Conservation (phyloP, 2,797 vertebrate species). For the Gobio occitaniae region DNA sequence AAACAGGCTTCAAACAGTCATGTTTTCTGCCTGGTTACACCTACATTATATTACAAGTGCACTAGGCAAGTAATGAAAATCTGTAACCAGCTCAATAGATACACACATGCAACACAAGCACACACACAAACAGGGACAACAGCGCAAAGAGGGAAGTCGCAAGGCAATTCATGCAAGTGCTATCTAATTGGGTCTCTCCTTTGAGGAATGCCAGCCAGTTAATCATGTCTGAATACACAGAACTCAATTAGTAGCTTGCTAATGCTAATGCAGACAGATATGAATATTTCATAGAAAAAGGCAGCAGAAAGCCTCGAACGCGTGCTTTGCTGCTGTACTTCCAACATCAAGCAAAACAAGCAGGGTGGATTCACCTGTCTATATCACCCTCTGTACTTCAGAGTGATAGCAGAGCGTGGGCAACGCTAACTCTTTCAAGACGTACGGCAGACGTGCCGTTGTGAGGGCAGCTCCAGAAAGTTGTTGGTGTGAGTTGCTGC, state of each 20-base stretch:
- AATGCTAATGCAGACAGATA: constrained; percentile 78
- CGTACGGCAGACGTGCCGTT: constrained; percentile 50
- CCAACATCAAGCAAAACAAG: constrained; percentile 61
- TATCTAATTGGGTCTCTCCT: constrained; percentile 81
- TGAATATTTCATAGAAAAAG: constrained; percentile 80
- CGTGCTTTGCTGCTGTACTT: constrained; percentile 48
- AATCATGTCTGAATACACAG: constrained; percentile 82
- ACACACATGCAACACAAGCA: constrained; percentile 12
- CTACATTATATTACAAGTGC: neutral
- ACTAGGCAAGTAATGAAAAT: constrained; percentile 10
- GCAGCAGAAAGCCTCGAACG: constrained; percentile 68
- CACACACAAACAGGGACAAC: constrained; percentile 67
- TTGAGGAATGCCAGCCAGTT: constrained; percentile 82
- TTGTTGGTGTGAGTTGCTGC: constrained; percentile 56
- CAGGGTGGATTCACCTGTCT: constrained; percentile 67
- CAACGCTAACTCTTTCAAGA: constrained; percentile 48
- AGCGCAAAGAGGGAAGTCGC: constrained; percentile 71
- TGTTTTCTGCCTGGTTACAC: constrained; percentile 14
- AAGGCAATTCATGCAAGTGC: constrained; percentile 77
- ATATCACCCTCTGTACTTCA: constrained; percentile 30
- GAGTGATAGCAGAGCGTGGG: constrained; percentile 17
- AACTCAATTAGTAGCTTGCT: constrained; percentile 80
- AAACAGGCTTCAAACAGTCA: constrained; percentile 6
- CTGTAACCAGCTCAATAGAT: neutral
- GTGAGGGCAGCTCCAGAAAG: constrained; percentile 55